Evolutionary conservation across 2,113 vertebrate species (phyloP).

Genomic region (Xenus cinereus): DNA sequence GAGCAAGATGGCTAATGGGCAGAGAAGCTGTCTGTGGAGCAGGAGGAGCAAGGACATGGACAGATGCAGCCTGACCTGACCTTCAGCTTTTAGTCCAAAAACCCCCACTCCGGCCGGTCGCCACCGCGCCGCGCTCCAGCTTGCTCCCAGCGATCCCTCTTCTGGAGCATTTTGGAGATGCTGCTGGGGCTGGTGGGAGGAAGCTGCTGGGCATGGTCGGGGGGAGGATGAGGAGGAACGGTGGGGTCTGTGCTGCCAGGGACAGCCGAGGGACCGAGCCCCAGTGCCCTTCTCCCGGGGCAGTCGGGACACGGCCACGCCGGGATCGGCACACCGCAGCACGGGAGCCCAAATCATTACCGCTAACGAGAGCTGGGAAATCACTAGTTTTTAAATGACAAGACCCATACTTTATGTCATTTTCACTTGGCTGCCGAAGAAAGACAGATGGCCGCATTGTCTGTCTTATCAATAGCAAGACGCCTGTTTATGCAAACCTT

Average conservation of each 20-base stretch:
- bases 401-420: neutral
- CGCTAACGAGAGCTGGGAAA: neutral
- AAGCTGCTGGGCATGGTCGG: neutral
- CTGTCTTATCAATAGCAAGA: slow-evolving; percentile 20
- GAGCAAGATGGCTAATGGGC: neutral
- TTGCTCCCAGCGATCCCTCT: neutral
- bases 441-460: slow-evolving; percentile 15
- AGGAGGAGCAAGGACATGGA: neutral
- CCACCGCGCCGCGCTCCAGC: neutral
- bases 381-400: neutral
- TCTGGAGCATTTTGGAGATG: neutral
- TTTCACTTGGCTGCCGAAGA: slow-evolving; percentile 29
- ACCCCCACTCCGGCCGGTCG: too few relatives aligned
- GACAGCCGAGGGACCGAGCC: neutral
- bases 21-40: neutral
- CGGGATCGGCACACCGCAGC: neutral
- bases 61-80: neutral
- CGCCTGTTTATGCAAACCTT: slow-evolving; percentile 1
- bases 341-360: neutral
- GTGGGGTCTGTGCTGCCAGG: neutral
- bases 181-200: neutral
- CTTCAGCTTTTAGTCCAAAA: neutral
- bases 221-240: neutral
- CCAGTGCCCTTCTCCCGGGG: neutral
- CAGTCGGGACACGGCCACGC: neutral